Evolutionary conservation across 1,140 invertebrate genomes (phyloP), one percentile per base, ranked within the genome.

Genomic region (Steinernema khuongi): DNA sequence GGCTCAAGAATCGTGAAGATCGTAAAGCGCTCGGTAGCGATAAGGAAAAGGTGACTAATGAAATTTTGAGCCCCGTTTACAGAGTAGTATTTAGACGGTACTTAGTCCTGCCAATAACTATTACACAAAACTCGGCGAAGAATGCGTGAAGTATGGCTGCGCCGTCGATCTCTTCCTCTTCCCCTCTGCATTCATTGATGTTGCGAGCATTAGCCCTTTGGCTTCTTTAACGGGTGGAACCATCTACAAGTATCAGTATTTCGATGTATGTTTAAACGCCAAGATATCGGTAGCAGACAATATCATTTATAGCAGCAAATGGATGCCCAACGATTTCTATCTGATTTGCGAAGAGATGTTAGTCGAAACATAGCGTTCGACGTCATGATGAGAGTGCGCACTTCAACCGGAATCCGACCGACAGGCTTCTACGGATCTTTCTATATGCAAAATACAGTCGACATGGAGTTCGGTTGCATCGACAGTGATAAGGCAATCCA

Each of bases 361-460:
- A 74, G 80, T 22, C 89, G 92, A 74, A 90, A 91, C 36, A 90
- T 92, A 76, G 95, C 92, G 30, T 97, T 96, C 87, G 94, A 99
- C 89, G 91, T 92, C 0, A 91, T 97, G 2, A 94, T 98, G 91
- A 89, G 94, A 79, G 93, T 99, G 26, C 89, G 96, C 83, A 68
- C 74, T 1, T 70, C 30, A 33, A 60, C 33, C 85, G 95, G 96
- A 70, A 91, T 99, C 69, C 89, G 96, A 77, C 92, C 96, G n/a
- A 94, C 93, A 0, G 94, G 97, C 85, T 99, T 98, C 88, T 94
- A 90, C 87, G 96, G 96, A 26, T 93, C 97, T 86, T 96, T 96
- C 87, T 97, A 90, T 86, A 98, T 99, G 94, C 91, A 94, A 18
- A 97, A 97, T 86, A 94, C 94, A 14, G 98, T 94, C 0, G 96